Evolutionary conservation across 2,888 invertebrate genomes (phyloP), one percentile per base, ranked within the genome.

Genomic region (Sphaeridia pumilis): DNA sequence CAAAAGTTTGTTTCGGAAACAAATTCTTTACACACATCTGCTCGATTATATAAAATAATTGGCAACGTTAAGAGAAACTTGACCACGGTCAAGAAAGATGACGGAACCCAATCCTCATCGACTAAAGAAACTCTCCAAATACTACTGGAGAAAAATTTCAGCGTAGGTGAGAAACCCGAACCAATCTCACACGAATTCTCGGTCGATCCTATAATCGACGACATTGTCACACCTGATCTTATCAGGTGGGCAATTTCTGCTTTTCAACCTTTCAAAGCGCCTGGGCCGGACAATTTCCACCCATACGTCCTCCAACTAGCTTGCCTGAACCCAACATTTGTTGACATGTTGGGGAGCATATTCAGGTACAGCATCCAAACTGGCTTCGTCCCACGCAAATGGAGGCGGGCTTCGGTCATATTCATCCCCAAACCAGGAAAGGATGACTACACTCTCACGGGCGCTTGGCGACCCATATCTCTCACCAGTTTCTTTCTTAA

Each of bases 371-470:
- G 56, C 38, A 20, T 56, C 17, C n/a, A 3, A n/a, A 27, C 26
- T 4, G 52, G 49, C 14, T 52, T 28, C 25, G 34, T 46, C 4
- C 48, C 49, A 1, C n/a, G 3, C 12, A 17, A 2, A 3, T 56
- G 49, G 46, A 21, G 52, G n/a, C 12, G 26, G 5, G 22, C 27
- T 10, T 26, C 21, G 28, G 49, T 54, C 1, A 28, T 55, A n/a
- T 58, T 59, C 31, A 20, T 58, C 3, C 55, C 55, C 4, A 60
- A 58, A 50, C 56, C 57, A 2, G 53, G 51, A 2, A 59, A 53
- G n/a, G 21, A 34, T 14, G 47, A 44, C 22, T 59, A 59, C 38
- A 45, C 42, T 17, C 31, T 7, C 24, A 27, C 20, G 12, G 35
- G 17, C n/a, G 21, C 57, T 7, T 57, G 55, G 55, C 26, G 53